Base-by-base conservation (phyloP, 2,113 vertebrate species). In the Syngnathus scovelli region DNA sequence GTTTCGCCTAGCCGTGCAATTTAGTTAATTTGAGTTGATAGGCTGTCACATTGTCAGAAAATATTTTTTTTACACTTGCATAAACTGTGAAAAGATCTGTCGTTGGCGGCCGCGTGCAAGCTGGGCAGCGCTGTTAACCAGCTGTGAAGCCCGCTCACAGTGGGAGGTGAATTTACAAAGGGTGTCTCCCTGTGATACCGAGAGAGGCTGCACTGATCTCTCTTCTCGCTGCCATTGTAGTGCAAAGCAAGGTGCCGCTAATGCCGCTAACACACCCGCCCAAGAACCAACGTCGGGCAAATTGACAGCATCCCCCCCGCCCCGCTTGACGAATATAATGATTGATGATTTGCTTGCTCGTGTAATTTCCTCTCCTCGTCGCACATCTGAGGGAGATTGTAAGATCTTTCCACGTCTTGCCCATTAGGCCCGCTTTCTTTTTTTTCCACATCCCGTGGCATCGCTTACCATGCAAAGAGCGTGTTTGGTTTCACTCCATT, bases 81-180 rank as follows among this genome's bases (percentile, higher is more conserved):
- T 27, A 13, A 5, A 33, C 6, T 11, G 21, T 61, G 59, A 61
- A 61, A 44, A 13, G n/a, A 23, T 13, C 41, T 27, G 39, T 16
- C n/a, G 21, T 62, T 77, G 78, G 88, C 87, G 90, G 77, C 80
- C 71, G 63, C 75, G 55, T 89, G 84, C 89, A 87, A 91, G 90
- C 86, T 91, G 85, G 88, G 74, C 75, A 88, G 89, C 80, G 85
- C 85, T 72, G 88, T 87, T 90, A 91, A 91, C 88, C 89, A 90
- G 90, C 90, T 91, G 90, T 90, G 88, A 90, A 90, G 87, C 85
- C 82, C 78, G 78, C 83, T 78, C 88, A 83, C 89, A 90, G 90
- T 84, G 86, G 89, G 90, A 85, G 88, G 89, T 72, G 83, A 84
- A 89, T 90, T 85, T 90, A 89, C 88, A 89, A 89, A 90, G 87